Evolutionary conservation across 2,888 invertebrate genomes (phyloP), one percentile per base, ranked within the genome.

Genomic region (Temnothorax rugatulus): DNA sequence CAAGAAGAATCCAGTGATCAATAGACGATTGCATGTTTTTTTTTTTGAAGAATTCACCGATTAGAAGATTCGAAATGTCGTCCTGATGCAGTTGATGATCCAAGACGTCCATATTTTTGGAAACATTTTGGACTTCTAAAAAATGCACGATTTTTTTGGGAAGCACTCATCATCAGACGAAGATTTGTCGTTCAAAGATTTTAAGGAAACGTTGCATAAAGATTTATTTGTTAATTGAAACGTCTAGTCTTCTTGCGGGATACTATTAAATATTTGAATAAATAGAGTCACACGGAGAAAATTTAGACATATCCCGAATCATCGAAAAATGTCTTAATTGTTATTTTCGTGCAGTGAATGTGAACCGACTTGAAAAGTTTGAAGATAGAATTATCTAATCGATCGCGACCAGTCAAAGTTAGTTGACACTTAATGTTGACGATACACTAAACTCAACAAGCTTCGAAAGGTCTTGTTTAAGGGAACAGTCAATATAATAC

Each of bases 291-390:
- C 38, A 38, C 21, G 9, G 18, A 64, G 9, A 44, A 59, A 29
- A 52, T 50, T 41, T 8, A 29, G 11, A 52, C 34, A 52, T 34
- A 75, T 25, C 11, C 9, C 5, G 9, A 59, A 34, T 79, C 44
- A 18, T 47, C 34, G 1, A 15, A 21, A 25, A 59, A 4, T 41
- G 15, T 41, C n/a, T 29, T 34, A 34, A 44, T 34, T 57, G 18
- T 34, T 13, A 71, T 18, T 18, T 50, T 81, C 34, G 59, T 59
- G 38, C 41, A 73, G 74, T 81, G 74, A 79, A 38, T 59, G 79
- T 79, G 74, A 57, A 71, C n/a, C 29, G 15, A 44, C 34, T 50
- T 18, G 38, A 15, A 34, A 57, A 47, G 4, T 69, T 52, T 2
- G 5, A 75, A 9, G 9, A 54, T 7, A 41, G 25, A 68, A 54